These are phyloP conservation scores for Scomber scombrus DNA, from an alignment of 2,113 vertebrate genomes.

Conservation along the genomic window DNA sequence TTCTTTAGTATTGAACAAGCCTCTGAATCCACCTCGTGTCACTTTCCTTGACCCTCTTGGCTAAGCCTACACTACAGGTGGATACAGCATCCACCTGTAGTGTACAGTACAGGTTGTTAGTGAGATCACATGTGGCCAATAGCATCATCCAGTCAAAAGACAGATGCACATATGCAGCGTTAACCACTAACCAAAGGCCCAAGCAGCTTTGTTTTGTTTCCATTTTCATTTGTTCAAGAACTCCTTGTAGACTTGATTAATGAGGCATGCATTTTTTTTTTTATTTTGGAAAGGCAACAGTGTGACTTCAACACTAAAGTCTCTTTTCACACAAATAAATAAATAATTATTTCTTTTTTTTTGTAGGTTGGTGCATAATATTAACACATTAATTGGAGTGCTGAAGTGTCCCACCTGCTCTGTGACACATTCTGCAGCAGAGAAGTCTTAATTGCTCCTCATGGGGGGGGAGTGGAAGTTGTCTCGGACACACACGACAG, in stretches of 20 bases:
- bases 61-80: too few relatives aligned
- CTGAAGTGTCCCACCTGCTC: conserved; percentile 25
- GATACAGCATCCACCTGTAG: too few relatives aligned
- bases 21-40: too few relatives aligned
- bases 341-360: conserved; percentile 9
- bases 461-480: not conserved
- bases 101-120: too few relatives aligned
- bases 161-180: too few relatives aligned
- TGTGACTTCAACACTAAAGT: not conserved
- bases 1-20: too few relatives aligned
- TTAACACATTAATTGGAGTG: conserved; percentile 25
- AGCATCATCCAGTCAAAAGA: too few relatives aligned
- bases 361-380: conserved; percentile 6
- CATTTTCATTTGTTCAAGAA: too few relatives aligned
- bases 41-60: too few relatives aligned
- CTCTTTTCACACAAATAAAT: not conserved
- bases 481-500: not conserved
- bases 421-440: conserved; percentile 11
- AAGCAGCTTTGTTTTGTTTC: too few relatives aligned
- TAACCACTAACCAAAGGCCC: too few relatives aligned
- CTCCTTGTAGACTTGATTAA: not conserved
- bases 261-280: not conserved
- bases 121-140: too few relatives aligned
- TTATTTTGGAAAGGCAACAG: not conserved
- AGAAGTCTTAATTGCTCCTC: conserved; percentile 43